A percentile compares a stretch with the other conserved stretches of the same genome.
phyloP scores from a whole-genome alignment of 2,797 vertebrate species.

The Pantherophis alleghaniensis region DNA sequence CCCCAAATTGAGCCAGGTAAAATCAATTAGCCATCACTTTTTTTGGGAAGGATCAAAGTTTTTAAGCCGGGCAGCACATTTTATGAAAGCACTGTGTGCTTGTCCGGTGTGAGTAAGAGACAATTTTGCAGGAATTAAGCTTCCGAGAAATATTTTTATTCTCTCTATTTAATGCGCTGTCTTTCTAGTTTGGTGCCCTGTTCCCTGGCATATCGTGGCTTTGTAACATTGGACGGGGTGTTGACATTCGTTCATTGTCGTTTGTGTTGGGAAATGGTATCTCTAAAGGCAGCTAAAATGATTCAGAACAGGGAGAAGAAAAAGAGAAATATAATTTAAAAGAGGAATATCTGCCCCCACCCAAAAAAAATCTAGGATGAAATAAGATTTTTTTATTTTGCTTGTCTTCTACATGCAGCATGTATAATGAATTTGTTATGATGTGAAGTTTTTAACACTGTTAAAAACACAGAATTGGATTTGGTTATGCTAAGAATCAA shows the following conservation, averaged over 20 bases:
- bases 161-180: constrained; percentile 12
- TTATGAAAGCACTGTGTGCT: not conserved
- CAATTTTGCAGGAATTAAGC: not conserved
- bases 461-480: not conserved
- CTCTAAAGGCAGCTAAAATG: not conserved
- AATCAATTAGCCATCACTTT: constrained; percentile 21
- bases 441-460: constrained; percentile 1
- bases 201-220: not conserved
- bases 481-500: not conserved
- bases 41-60: constrained; percentile 38
- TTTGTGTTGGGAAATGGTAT: not conserved
- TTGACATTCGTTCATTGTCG: constrained; percentile 35
- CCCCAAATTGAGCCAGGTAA: constrained; percentile 5
- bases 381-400: not conserved
- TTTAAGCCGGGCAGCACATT: not conserved
- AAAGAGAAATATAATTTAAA: not conserved
- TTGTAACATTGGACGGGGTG: constrained; percentile 9
- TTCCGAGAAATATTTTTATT: not conserved
- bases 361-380: not conserved
- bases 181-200: not conserved
- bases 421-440: not conserved
- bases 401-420: not conserved
- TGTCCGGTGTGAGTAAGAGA: constrained; percentile 12
- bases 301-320: not conserved
- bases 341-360: not conserved